Conservation (phyloP, 2,113 vertebrate species). For the Cyanoramphus novaezelandiae region DNA sequence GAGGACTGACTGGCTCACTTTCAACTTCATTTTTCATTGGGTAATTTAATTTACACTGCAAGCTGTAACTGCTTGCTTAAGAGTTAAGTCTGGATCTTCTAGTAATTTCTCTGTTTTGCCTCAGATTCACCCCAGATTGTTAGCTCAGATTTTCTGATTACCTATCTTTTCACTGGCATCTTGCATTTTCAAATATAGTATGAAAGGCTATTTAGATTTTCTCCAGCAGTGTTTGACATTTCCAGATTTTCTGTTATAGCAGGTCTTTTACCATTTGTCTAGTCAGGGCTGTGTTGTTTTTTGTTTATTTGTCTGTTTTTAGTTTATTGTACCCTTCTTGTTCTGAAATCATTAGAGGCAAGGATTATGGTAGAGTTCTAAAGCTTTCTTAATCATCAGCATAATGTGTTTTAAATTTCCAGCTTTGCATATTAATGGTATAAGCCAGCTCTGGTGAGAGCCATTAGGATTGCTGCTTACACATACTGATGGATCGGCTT, state of each 20-base stretch:
- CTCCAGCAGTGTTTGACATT: not conserved
- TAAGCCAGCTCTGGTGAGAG: not conserved
- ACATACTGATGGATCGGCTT: rapidly evolving
- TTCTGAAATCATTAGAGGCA: not conserved
- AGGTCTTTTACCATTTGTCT: not conserved
- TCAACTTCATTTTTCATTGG: not conserved
- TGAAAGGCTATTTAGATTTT: not conserved
- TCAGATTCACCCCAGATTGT: not conserved
- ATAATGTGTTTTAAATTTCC: not conserved
- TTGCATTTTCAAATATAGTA: not conserved
- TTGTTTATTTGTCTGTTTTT: not conserved
- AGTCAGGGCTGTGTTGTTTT: not conserved
- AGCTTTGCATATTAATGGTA: not conserved
- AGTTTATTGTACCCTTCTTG: not conserved
- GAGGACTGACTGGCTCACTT: not conserved
- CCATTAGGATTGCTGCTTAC: not conserved
- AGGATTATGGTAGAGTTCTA: not conserved
- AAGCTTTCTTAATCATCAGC: not conserved
- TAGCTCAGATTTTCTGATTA: not conserved
- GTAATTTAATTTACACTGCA: not conserved
- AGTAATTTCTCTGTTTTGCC: not conserved
- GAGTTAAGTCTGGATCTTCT: not conserved
- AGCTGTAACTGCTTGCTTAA: not conserved
- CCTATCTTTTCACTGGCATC: not conserved
- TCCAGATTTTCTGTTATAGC: not conserved